These are phyloP conservation scores for Noctilio leporinus DNA, from an alignment of 2,113 vertebrate genomes.

Conservation along the genomic window DNA sequence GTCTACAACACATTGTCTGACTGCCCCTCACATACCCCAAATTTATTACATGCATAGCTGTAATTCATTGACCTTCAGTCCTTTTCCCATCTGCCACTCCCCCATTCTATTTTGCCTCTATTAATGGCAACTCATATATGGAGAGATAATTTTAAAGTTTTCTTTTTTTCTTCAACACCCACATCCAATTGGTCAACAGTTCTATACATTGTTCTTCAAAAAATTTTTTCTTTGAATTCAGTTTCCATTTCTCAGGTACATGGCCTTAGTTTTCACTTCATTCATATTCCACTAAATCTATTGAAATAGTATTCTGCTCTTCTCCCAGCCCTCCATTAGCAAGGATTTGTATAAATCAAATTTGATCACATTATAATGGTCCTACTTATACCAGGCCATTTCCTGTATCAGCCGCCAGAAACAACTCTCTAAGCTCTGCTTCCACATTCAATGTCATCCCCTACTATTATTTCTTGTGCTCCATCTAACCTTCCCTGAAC, in stretches of 20 bases:
- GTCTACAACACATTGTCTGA: not conserved
- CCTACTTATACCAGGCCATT: not conserved
- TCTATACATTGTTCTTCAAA: not conserved
- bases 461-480: not conserved
- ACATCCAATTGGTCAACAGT: not conserved
- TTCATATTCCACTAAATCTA: not conserved
- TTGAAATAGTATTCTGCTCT: not conserved
- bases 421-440: not conserved
- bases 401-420: not conserved
- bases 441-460: not conserved
- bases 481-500: not conserved
- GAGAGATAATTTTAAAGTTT: not conserved
- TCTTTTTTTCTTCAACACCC: not conserved
- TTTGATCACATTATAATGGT: not conserved
- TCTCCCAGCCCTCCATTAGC: not conserved
- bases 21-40: not conserved
- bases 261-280: not conserved
- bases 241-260: not conserved
- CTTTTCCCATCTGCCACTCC: not conserved
- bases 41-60: not conserved
- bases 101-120: not conserved
- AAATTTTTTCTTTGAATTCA: not conserved
- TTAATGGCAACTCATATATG: not conserved
- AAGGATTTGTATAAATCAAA: not conserved
- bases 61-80: not conserved